Conservation (phyloP, 1,140 invertebrate genomes). For the Potamilus streckersoni region DNA sequence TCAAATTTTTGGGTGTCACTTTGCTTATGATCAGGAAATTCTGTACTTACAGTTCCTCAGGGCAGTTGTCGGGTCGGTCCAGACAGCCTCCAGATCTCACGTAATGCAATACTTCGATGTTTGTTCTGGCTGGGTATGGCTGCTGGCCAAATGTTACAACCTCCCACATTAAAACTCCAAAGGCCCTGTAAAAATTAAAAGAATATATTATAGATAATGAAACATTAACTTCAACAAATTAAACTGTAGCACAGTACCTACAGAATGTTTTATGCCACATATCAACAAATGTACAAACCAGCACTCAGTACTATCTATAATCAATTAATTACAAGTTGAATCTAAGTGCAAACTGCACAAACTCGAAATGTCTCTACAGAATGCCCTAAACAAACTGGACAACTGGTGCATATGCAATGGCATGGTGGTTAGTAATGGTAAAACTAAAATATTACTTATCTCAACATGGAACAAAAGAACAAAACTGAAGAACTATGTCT, state of each 20-base stretch:
- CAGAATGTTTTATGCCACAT: not conserved
- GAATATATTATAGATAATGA: not conserved
- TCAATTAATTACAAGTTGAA: not conserved
- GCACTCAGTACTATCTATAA: not conserved
- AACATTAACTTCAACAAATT: no score
- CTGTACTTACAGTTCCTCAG: constrained; percentile 79
- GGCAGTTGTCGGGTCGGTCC: constrained; percentile 80
- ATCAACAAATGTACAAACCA: not conserved
- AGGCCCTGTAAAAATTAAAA: constrained; percentile 73
- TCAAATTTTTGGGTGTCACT: not conserved
- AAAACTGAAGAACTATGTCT: no score
- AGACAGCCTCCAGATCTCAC: constrained; percentile 88
- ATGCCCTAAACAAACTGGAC: no score
- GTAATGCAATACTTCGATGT: constrained; percentile 90
- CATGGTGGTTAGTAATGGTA: no score
- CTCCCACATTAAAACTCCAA: constrained; percentile 97
- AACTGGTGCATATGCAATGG: no score
- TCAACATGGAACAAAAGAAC: no score
- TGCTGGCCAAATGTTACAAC: constrained; percentile 95
- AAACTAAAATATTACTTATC: no score
- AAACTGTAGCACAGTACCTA: no score
- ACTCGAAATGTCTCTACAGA: no score
- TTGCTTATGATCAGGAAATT: not conserved
- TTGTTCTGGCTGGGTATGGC: constrained; percentile 92
- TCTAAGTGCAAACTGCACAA: no score